phyloP scores from a whole-genome alignment of 2,797 vertebrate species.

The Falco cherrug region DNA sequence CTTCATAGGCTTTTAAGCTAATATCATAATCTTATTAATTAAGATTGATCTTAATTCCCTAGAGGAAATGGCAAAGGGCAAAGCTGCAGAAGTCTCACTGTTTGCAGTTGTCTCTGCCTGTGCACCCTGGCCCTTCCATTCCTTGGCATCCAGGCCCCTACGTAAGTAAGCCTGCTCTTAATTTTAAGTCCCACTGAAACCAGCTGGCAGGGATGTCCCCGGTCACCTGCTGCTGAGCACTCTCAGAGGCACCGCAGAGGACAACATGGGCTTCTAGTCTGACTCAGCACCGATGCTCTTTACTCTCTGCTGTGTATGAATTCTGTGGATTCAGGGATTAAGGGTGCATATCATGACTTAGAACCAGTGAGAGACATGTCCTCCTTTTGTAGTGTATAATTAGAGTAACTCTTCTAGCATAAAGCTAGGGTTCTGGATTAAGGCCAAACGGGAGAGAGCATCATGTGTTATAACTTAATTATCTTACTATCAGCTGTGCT shows the following conservation, averaged over 20 bases:
- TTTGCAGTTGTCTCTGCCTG: background rate
- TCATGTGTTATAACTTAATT: background rate
- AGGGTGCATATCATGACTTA: background rate
- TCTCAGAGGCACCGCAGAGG: background rate
- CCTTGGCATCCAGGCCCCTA: background rate
- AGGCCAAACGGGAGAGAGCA: background rate
- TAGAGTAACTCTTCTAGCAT: background rate
- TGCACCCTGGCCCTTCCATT: background rate
- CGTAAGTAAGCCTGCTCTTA: background rate
- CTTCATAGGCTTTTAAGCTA: background rate
- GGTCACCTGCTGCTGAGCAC: fast-evolving
- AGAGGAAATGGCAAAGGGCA: background rate
- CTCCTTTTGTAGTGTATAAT: background rate
- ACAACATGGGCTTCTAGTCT: background rate
- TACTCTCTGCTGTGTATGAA: background rate
- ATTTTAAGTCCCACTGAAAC: background rate
- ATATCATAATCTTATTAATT: background rate
- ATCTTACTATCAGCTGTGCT: conserved; percentile 4
- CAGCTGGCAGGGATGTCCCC: background rate
- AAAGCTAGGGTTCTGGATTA: background rate
- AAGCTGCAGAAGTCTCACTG: background rate
- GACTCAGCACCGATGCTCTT: background rate
- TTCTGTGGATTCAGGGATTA: background rate
- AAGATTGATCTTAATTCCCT: background rate
- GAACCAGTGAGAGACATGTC: background rate